phyloP scores from a whole-genome alignment of 1,140 invertebrate genomes.

The Anastrepha obliqua region DNA sequence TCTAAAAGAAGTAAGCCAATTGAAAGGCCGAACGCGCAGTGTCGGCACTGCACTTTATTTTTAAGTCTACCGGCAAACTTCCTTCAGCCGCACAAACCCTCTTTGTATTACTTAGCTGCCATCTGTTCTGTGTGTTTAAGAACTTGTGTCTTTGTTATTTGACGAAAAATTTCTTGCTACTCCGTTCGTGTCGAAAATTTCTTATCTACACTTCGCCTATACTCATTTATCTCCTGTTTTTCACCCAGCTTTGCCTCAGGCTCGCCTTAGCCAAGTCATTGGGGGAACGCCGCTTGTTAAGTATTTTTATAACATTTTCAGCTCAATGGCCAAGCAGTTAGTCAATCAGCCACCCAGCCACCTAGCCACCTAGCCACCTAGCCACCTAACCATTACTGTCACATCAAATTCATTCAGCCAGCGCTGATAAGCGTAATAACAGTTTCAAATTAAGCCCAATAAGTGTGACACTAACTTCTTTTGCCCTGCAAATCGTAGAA shows the following conservation, averaged over 20 bases:
- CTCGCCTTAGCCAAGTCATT: not conserved
- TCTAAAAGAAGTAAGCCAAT: not conserved
- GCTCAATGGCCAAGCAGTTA: not conserved
- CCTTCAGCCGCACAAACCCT: not conserved
- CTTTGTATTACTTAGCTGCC: not conserved
- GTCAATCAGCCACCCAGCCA: not conserved
- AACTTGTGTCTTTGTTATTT: not conserved
- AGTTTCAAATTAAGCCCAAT: conserved; percentile 35
- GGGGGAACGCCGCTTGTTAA: not conserved
- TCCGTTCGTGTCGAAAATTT: not conserved
- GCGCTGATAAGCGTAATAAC: conserved; percentile 44
- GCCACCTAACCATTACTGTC: not conserved
- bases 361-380: not conserved
- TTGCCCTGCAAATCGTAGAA: not conserved
- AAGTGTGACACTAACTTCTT: not conserved
- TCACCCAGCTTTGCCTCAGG: not conserved
- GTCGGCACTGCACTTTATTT: too few relatives aligned
- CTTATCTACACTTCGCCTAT: not conserved
- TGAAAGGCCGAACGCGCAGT: too few relatives aligned
- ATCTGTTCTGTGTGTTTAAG: too few relatives aligned
- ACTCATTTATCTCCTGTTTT: not conserved
- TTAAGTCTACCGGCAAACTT: not conserved
- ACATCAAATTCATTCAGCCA: conserved; percentile 26
- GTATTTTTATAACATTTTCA: conserved; percentile 13
- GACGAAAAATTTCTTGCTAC: not conserved